Evolutionary conservation across 2,113 vertebrate species (phyloP).

Genomic region (Toxotes jaculatrix): DNA sequence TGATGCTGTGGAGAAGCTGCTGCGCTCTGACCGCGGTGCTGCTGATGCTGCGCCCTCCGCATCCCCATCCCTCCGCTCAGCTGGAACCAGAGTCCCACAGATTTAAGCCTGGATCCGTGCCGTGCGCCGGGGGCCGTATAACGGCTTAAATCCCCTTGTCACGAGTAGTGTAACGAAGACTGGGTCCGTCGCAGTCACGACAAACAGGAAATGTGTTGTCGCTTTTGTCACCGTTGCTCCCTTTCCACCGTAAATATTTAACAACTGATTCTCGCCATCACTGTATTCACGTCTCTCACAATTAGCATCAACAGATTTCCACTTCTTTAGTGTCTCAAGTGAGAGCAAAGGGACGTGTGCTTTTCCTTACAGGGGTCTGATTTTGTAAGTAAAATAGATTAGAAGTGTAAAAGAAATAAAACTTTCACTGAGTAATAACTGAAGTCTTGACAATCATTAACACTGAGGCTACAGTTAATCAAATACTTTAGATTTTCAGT

Average conservation of each 20-base stretch:
- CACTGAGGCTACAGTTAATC: no score
- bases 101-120: constrained; percentile 48
- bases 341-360: no score
- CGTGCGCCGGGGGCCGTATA: constrained; percentile 20
- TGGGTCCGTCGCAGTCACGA: not conserved
- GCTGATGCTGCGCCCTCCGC: constrained; percentile 46
- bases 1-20: constrained; percentile 55
- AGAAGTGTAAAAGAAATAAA: no score
- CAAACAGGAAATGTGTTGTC: no score
- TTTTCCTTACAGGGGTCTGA: no score
- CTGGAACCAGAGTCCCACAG: constrained; percentile 30
- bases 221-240: not conserved
- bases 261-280: not conserved
- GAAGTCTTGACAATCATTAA: no score
- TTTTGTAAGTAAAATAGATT: no score
- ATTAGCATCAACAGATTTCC: no score
- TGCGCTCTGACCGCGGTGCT: constrained; percentile 24
- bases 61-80: constrained; percentile 47
- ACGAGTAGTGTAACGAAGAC: constrained; percentile 2
- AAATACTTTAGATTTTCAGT: no score
- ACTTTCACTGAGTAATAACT: no score
- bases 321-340: no score
- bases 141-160: constrained; percentile 31
- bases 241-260: not conserved
- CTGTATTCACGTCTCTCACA: not conserved